Evolutionary conservation across 2,888 invertebrate species (phyloP).

Genomic region (Sinodicranocentrus sp.): DNA sequence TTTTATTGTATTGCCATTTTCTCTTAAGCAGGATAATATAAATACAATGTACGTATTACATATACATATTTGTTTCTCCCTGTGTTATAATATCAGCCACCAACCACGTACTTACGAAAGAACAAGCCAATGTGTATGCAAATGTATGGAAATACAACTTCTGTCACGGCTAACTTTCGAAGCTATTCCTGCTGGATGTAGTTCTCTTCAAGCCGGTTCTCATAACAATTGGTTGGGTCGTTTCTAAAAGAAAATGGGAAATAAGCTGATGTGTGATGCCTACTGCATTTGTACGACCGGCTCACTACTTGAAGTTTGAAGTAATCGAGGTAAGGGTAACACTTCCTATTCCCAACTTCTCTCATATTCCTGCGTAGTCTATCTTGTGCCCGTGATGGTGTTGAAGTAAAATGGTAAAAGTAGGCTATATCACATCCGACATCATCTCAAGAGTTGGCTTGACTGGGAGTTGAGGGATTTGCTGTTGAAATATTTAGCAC

Average conservation of each 20-base stretch:
- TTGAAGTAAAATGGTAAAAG: constrained; percentile 14
- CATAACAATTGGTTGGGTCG: constrained; percentile 35
- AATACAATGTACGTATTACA: constrained; percentile 24
- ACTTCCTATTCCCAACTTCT: neutral
- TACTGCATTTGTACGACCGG: too few species aligned
- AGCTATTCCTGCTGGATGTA: constrained; percentile 6
- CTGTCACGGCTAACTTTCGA: constrained; percentile 1
- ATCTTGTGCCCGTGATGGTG: neutral
- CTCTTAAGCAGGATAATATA: constrained; percentile 25
- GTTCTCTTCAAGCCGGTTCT: neutral
- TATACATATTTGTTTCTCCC: constrained; percentile 2
- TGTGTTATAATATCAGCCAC: constrained; percentile 14
- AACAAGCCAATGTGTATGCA: constrained; percentile 21
- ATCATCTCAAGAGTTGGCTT: constrained; percentile 28
- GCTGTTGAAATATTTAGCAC: constrained; percentile 39
- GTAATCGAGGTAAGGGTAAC: neutral
- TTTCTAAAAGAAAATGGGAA: constrained; percentile 28
- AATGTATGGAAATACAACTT: constrained; percentile 28
- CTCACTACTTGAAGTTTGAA: neutral
- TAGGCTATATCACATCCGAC: constrained; percentile 24
- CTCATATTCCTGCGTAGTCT: too few species aligned
- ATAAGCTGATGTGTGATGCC: neutral
- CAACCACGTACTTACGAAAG: constrained; percentile 7
- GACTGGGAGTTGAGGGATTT: constrained; percentile 34
- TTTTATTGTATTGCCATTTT: constrained; percentile 22